Evolutionary conservation across 2,797 vertebrate species (phyloP).

Genomic region (Scleropages formosus): DNA sequence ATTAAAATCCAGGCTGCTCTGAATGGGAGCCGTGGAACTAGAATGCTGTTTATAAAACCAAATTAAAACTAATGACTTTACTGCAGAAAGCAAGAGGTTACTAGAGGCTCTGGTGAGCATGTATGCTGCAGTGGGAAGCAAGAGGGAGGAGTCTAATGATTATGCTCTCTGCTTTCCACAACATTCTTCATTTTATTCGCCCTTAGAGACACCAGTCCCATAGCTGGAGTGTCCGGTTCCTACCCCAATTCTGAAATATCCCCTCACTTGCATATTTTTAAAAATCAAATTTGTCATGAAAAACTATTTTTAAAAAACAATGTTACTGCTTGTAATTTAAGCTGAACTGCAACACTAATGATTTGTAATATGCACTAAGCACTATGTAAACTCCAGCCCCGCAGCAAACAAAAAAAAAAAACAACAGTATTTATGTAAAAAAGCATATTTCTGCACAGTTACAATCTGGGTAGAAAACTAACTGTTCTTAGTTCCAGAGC

Average conservation of each 20-base stretch:
- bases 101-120: slow-evolving; percentile 35
- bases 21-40: slow-evolving; percentile 65
- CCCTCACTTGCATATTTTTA: background rate
- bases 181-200: background rate
- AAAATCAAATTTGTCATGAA: background rate
- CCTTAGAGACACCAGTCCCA: slow-evolving; percentile 4
- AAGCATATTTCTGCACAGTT: background rate
- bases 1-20: slow-evolving; percentile 75
- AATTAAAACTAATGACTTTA: slow-evolving; percentile 69
- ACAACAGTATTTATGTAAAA: no score
- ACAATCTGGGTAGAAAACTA: slow-evolving; percentile 16
- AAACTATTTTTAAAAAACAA: background rate
- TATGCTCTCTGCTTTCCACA: background rate
- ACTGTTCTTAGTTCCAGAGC: background rate
- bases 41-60: slow-evolving; percentile 70
- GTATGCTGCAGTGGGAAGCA: slow-evolving; percentile 45
- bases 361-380: no score
- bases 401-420: background rate
- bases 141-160: background rate
- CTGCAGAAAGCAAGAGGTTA: slow-evolving; percentile 50
- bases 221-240: slow-evolving; percentile 5
- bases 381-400: no score
- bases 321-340: background rate
- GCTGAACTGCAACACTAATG: no score
- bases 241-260: background rate